Evolutionary conservation across 2,113 vertebrate species (phyloP), one percentile per base, ranked within the genome.

Genomic region (Alectura lathami): DNA sequence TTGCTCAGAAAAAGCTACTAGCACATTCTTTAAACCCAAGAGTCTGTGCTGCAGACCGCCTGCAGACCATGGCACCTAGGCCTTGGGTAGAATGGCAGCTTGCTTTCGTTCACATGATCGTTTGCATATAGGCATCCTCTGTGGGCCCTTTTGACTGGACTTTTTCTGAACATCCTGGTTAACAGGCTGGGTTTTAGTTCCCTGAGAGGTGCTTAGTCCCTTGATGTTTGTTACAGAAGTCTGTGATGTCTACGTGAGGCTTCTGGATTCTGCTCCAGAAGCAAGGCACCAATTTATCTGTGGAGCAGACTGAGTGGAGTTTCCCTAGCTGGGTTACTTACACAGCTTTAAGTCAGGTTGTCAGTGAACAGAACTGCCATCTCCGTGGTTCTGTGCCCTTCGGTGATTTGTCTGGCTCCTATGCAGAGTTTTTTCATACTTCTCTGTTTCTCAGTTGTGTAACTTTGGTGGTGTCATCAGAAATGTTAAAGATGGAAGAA

Each of bases 401-500:
- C 18, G 4, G 8, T 85, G 45, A 22, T 87, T 79, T 85, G 24
- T 45, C 53, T 72, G 59, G 53, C 50, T 81, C 11, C 69, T 83
- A 23, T 0, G 8, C 34, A 56, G 40, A 47, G 4, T 47, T 88
- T 36, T 38, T 74, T 91, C 20, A 15, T 69, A 9, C 18, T 90
- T 90, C 59, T 7, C 38, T 78, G 32, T 92, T 91, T 87, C 66
- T 91, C 27, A 22, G 12, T 40, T 89, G 62, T 9, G 7, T 68
- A 27, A 17, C n/a, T 92, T 64, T 17, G n/a, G 12, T 47, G 57
- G 36, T 48, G 21, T 76, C n/a, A 45, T 54, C 1, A 3, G 30
- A 82, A 73, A 92, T 53, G 74, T 57, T n/a, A 34, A 86, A 82
- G 45, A 32, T 60, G 48, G 51, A 75, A 75, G 43, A 72, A 93